Evolutionary conservation across 2,888 invertebrate species (phyloP).

Genomic region (Agelastica alni): DNA sequence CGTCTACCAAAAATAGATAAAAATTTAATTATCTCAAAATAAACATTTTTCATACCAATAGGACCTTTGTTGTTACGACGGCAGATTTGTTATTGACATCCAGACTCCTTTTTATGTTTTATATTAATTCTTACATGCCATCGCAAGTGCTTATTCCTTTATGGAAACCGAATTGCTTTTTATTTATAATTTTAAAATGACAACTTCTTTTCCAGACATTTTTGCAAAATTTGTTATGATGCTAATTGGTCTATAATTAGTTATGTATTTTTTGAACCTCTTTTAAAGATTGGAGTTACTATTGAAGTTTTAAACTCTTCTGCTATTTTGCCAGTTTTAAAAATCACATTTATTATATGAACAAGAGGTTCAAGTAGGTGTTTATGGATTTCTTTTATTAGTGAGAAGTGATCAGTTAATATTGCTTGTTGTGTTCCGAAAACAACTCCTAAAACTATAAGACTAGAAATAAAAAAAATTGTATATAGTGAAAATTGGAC

Average conservation of each 20-base stretch:
- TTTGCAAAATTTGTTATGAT: conserved; percentile 6
- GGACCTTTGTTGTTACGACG: too few species aligned
- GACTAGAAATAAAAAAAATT: not conserved
- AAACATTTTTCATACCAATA: too few species aligned
- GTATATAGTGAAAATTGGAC: not conserved
- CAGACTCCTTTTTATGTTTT: too few species aligned
- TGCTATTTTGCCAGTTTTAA: conserved; percentile 1
- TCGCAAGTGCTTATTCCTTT: too few species aligned
- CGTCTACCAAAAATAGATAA: too few species aligned
- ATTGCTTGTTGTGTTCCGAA: not conserved
- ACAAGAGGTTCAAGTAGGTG: conserved; percentile 2
- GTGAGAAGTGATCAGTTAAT: not conserved
- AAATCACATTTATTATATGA: conserved; percentile 4
- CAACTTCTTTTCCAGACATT: conserved; percentile 8
- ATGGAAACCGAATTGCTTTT: too few species aligned
- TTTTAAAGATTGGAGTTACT: conserved; percentile 6
- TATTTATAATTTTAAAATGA: too few species aligned
- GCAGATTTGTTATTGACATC: too few species aligned
- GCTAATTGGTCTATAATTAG: conserved; percentile 6
- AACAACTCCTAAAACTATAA: too few species aligned
- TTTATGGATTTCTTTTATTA: not conserved
- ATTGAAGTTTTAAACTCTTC: conserved; percentile 1
- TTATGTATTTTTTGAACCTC: not conserved
- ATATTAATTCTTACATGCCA: too few species aligned
- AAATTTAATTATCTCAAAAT: too few species aligned